Conservation (phyloP, 1,140 invertebrate species). For the Drosophila trapezifrons region DNA sequence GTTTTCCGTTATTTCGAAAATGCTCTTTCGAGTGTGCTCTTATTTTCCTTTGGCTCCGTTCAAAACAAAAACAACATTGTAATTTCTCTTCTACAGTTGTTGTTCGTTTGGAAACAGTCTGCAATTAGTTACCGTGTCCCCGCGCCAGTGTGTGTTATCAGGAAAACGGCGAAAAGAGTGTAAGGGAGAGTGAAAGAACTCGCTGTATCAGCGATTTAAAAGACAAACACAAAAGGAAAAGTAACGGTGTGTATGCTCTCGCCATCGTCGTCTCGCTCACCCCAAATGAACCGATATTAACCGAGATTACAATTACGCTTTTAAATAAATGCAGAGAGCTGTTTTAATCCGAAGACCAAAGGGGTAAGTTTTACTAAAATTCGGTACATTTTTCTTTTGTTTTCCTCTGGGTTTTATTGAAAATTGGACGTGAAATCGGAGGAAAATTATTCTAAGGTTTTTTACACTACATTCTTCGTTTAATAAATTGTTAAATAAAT, state of each 20-base stretch:
- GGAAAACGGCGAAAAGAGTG: conserved; percentile 8
- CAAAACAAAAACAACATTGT: conserved; percentile 3
- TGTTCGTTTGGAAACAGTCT: conserved; percentile 18
- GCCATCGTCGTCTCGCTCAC: conserved; percentile 8
- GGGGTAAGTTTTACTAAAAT: conserved; percentile 14
- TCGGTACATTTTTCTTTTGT: too few species aligned
- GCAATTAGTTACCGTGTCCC: conserved; percentile 31
- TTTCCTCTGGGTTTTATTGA: background rate
- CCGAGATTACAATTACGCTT: conserved; percentile 21
- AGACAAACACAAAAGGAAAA: conserved; percentile 25
- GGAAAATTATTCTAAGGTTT: too few species aligned
- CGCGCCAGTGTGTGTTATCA: conserved; percentile 19
- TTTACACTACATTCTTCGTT: too few species aligned
- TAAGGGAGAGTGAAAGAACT: conserved; percentile 5
- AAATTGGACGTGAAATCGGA: background rate
- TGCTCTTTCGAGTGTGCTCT: conserved; percentile 8
- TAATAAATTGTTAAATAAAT: too few species aligned
- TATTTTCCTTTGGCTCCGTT: background rate
- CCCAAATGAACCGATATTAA: conserved; percentile 25
- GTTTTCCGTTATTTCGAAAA: conserved; percentile 16
- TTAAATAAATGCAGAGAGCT: conserved; percentile 25
- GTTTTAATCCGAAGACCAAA: conserved; percentile 6
- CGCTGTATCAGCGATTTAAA: conserved; percentile 12
- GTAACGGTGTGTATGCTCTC: conserved; percentile 9
- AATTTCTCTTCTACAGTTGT: conserved; percentile 26